Conservation (phyloP, 1,140 invertebrate species). For the Saxidomus purpurata region DNA sequence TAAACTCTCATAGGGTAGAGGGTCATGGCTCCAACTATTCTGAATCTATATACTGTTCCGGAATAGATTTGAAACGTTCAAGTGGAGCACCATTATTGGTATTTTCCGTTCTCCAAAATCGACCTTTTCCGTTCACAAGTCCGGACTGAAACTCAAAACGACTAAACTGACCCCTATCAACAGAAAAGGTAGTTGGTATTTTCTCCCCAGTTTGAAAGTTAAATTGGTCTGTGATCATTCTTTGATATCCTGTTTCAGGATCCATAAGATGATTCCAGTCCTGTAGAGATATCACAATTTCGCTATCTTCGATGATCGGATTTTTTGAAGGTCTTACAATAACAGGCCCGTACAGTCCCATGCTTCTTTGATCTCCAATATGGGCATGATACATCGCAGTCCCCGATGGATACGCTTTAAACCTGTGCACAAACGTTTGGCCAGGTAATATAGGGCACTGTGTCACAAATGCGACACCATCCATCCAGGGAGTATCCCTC, state of each 20-base stretch:
- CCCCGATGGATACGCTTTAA: constrained; percentile 76
- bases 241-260: constrained; percentile 62
- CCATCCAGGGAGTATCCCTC: constrained; percentile 93
- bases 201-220: background rate
- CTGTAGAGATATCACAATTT: constrained; percentile 63
- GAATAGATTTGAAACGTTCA: constrained; percentile 65
- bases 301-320: background rate
- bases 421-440: constrained; percentile 94
- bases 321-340: constrained; percentile 67
- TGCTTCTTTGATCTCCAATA: constrained; percentile 77
- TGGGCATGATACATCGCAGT: constrained; percentile 84
- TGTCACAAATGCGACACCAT: constrained; percentile 96
- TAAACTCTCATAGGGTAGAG: constrained; percentile 88
- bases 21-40: constrained; percentile 74
- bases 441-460: constrained; percentile 96
- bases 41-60: no score
- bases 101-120: constrained; percentile 60
- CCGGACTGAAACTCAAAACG: constrained; percentile 72
- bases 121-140: constrained; percentile 79
- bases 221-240: constrained; percentile 69
- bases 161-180: constrained; percentile 65
- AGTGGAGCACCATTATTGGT: constrained; percentile 70
- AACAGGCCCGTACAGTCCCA: constrained; percentile 79
- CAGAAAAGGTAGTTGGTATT: constrained; percentile 15
- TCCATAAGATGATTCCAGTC: constrained; percentile 78